Evolutionary conservation across 1,140 invertebrate genomes (phyloP), one percentile per base, ranked within the genome.

Genomic region (Asobara japonica): DNA sequence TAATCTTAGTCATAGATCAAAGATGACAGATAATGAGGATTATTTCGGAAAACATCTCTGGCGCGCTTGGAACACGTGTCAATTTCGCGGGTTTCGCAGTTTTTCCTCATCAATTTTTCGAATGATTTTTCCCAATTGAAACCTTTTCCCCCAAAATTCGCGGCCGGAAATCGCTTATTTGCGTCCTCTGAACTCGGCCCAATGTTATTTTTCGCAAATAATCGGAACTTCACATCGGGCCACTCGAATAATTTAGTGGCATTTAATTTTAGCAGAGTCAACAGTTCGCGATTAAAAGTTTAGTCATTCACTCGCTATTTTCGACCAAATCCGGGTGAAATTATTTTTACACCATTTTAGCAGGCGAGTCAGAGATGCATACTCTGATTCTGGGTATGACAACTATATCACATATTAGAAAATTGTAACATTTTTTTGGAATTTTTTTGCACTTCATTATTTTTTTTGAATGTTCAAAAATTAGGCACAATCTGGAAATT

Each of bases 301-400:
- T n/a, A 45, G 41, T n/a, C n/a, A 45, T 45, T 18, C n/a, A 45
- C n/a, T 45, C 18, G 5, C 5, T 18, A 5, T 61, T 20, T 16
- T 8, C 7, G 25, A 38, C 36, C 36, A 38, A 7, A 38, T 7
- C 36, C n/a, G 36, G 7, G n/a, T n/a, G n/a, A 38, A 38, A 38
- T 8, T 38, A n/a, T 8, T 70, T 30, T 74, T 82, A 82, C 82
- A n/a, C n/a, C n/a, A n/a, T n/a, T n/a, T n/a, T 79, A 81, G 29
- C 76, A n/a, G n/a, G n/a, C n/a, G n/a, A n/a, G n/a, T n/a, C n/a
- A n/a, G n/a, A n/a, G n/a, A n/a, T n/a, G n/a, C n/a, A n/a, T n/a
- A n/a, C n/a, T n/a, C n/a, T n/a, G n/a, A n/a, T n/a, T n/a, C n/a
- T n/a, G n/a, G n/a, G n/a, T n/a, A n/a, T n/a, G n/a, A n/a, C n/a